phyloP scores from a whole-genome alignment of 2,888 invertebrate genomes.

The Apeira syringaria region DNA sequence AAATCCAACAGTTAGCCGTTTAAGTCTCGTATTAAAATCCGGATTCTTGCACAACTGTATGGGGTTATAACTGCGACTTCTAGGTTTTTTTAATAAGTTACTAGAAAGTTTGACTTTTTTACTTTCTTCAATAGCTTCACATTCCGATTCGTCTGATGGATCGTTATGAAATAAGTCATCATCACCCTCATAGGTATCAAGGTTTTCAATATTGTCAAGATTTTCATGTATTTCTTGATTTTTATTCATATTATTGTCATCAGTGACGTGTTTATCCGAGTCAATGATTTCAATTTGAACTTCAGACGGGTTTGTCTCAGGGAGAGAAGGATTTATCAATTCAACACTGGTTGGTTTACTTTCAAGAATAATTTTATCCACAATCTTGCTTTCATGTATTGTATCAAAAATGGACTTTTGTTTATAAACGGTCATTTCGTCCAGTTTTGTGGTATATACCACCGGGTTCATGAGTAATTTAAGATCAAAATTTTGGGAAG shows the following conservation, averaged over 20 bases:
- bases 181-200: slow-evolving; percentile 6
- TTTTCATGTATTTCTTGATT: background rate
- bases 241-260: background rate
- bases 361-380: slow-evolving; percentile 50
- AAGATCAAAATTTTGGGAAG: slow-evolving; percentile 49
- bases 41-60: slow-evolving; percentile 72
- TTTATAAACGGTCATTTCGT: slow-evolving; percentile 55
- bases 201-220: background rate
- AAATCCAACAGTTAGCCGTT: slow-evolving; percentile 61
- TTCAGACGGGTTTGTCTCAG: slow-evolving; percentile 1
- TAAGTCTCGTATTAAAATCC: slow-evolving; percentile 70
- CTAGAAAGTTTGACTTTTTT: slow-evolving; percentile 51
- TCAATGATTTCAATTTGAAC: background rate
- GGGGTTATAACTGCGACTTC: slow-evolving; percentile 56
- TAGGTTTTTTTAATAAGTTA: slow-evolving; percentile 61
- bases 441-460: slow-evolving; percentile 61
- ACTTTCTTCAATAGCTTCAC: slow-evolving; percentile 32
- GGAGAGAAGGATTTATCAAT: slow-evolving; percentile 26
- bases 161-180: slow-evolving; percentile 24
- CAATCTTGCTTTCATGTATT: slow-evolving; percentile 40
- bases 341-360: slow-evolving; percentile 52
- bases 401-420: slow-evolving; percentile 31
- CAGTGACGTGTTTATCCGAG: background rate
- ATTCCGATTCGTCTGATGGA: slow-evolving; percentile 19
- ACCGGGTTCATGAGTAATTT: slow-evolving; percentile 65